Conservation (phyloP, 23 tunicate species). For the Botrylloides violaceus region DNA sequence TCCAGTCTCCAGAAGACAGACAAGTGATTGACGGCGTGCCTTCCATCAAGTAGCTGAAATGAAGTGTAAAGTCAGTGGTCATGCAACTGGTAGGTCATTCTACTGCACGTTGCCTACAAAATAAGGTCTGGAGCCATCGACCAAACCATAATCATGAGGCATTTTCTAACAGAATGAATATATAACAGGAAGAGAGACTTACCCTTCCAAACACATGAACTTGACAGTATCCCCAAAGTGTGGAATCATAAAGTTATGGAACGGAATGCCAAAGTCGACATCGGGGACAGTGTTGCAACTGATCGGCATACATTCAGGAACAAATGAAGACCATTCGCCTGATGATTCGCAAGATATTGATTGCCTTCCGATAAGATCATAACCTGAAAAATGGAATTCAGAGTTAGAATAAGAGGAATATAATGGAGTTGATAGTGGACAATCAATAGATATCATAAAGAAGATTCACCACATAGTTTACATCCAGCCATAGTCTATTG, state of each 20-base stretch:
- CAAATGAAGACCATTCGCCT: constrained; percentile 25
- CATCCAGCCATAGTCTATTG: too few relatives aligned
- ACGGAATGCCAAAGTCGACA: constrained; percentile 32
- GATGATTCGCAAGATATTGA: constrained; percentile 14
- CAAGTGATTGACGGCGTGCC: not conserved
- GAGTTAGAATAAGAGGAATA: too few relatives aligned
- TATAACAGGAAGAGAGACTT: too few relatives aligned
- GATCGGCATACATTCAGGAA: constrained; percentile 46
- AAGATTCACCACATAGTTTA: too few relatives aligned
- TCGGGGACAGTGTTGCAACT: constrained; percentile 49
- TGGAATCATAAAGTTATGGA: not conserved
- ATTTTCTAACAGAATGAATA: too few relatives aligned
- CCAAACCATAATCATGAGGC: too few relatives aligned
- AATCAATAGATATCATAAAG: too few relatives aligned
- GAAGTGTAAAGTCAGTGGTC: too few relatives aligned
- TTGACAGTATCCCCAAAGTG: not conserved
- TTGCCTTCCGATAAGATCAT: constrained; percentile 13
- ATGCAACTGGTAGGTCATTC: too few relatives aligned
- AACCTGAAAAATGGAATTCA: constrained; percentile 9
- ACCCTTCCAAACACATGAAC: constrained; percentile 22
- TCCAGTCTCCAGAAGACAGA: not conserved
- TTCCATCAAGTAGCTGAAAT: not conserved
- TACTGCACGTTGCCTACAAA: too few relatives aligned
- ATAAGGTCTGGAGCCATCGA: too few relatives aligned
- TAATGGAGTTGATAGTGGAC: too few relatives aligned